Conservation (phyloP, 2,113 vertebrate genomes). For the Okapia johnstoni region DNA sequence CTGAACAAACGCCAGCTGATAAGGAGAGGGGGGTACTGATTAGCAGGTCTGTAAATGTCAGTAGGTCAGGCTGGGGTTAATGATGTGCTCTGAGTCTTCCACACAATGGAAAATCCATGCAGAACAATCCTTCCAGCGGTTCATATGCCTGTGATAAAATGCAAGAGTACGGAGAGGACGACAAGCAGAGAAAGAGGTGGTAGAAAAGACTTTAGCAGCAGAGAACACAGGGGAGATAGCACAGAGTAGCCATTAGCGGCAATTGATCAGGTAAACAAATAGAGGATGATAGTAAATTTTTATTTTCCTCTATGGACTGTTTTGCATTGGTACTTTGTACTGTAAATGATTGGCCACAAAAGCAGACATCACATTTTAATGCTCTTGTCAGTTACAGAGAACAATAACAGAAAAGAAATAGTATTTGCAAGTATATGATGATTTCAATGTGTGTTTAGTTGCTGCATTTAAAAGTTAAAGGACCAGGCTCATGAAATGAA, state of each 20-base stretch:
- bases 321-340: not conserved
- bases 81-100: not conserved
- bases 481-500: not conserved
- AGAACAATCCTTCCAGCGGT: not conserved
- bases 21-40: not conserved
- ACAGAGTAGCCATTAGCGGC: not conserved
- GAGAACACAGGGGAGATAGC: not conserved
- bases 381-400: not conserved
- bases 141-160: not conserved
- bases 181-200: not conserved
- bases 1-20: not conserved
- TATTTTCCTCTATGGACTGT: not conserved
- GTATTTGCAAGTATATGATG: not conserved
- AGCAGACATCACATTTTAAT: not conserved
- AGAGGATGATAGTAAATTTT: not conserved
- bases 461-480: slow-evolving; percentile 40
- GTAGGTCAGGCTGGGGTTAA: not conserved
- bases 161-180: not conserved
- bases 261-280: not conserved
- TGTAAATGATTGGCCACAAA: not conserved
- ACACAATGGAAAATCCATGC: not conserved
- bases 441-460: not conserved
- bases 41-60: not conserved
- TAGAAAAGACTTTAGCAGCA: not conserved
- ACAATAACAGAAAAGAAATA: not conserved